Base-by-base conservation (phyloP, 2,797 vertebrate species). In the Poliocrania exsul region DNA sequence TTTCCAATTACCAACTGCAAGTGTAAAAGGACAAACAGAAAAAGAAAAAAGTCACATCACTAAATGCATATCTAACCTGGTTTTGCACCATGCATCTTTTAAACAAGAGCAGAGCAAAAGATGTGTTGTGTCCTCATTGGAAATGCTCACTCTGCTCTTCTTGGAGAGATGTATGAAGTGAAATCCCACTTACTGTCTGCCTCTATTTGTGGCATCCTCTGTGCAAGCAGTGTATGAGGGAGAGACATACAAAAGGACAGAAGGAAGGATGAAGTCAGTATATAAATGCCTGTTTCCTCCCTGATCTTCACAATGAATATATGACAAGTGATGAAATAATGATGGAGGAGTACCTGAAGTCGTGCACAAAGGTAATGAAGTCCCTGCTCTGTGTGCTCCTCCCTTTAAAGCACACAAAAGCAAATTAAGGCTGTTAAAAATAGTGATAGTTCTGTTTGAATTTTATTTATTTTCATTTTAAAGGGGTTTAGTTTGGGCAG, bases 21-120 rank as follows among this genome's bases (percentile, higher is more conserved):
- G 70, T 56, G 73, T 73, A 90, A 79, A 91, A 91, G 85, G 72
- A 73, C 64, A 37, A 90, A 60, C 40, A 75, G 82, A 75, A 86
- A 89, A 88, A 86, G 56, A 84, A 66, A 62, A 47, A 77, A 89
- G 15, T 38, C 58, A 2, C 42, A 71, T 79, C 70, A 4, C 20
- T 87, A 78, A 54, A 42, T 82, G 78, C 37, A 86, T 47, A 19
- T 73, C 83, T 93, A 92, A 86, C 49, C 74, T 79, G 64, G 14
- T 70, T 92, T 93, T 89, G 37, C 49, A 81, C 35, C 18, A 6
- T 3, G n/a, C 3, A 5, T 12, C 20, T 65, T 88, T 44, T 57
- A 81, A 95, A 78, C 47, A 65, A 78, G 77, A 89, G 40, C 80
- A 75, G 24, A 73, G 81, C 17, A 42, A 46, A 72, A 62, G 77